Conservation (phyloP, 2,797 vertebrate species). For the Hypotaenidia okinawae region DNA sequence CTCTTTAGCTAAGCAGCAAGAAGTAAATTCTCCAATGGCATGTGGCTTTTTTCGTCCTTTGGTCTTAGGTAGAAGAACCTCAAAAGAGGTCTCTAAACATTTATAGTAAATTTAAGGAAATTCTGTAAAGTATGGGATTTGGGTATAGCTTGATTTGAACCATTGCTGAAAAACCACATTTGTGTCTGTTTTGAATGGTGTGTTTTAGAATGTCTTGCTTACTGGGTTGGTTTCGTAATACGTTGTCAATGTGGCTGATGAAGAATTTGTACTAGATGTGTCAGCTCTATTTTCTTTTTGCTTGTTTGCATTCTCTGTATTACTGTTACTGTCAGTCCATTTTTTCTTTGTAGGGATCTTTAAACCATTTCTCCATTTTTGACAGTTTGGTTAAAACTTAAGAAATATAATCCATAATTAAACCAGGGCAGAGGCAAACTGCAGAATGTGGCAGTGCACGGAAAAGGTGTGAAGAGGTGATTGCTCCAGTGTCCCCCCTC, state of each 20-base stretch:
- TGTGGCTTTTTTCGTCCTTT: not conserved
- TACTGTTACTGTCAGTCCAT: not conserved
- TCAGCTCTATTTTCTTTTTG: not conserved
- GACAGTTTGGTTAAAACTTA: not conserved
- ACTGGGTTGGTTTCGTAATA: not conserved
- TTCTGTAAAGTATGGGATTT: not conserved
- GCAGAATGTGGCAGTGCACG: not conserved
- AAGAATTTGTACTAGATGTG: not conserved
- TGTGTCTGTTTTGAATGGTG: not conserved
- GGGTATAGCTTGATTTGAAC: not conserved
- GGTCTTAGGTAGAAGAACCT: not conserved
- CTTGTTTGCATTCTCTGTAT: not conserved
- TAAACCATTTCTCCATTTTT: not conserved
- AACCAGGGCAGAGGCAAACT: not conserved
- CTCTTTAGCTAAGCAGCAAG: not conserved
- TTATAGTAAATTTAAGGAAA: not conserved
- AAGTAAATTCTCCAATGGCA: not conserved
- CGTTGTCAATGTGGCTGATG: not conserved
- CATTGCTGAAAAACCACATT: not conserved
- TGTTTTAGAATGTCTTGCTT: not conserved
- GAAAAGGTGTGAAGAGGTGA: not conserved
- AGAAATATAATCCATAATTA: not conserved
- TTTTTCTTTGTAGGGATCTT: not conserved
- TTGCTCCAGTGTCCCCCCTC: accelerated
- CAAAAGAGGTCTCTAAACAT: not conserved